Percentiles rank a stretch among this genome's conserved stretches.
These are phyloP conservation scores for Nothobranchius kuhntae DNA, from an alignment of 2,113 vertebrate species.

Conservation along the genomic window DNA sequence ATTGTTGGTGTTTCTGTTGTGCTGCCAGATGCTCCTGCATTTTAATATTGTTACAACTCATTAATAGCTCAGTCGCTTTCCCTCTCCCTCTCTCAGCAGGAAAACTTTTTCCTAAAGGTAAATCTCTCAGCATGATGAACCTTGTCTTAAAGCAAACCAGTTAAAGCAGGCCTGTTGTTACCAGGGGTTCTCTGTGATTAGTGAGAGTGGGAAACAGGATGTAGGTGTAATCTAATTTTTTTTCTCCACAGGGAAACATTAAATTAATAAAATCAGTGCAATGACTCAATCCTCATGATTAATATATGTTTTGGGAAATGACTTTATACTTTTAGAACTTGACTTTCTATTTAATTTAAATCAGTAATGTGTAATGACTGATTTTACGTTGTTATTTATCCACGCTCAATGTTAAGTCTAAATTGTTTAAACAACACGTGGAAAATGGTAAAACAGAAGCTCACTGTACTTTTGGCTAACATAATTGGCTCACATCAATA, in stretches of 20 bases:
- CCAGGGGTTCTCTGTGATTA: not conserved
- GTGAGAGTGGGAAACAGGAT: not conserved
- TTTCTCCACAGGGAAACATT: no score
- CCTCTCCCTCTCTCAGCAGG: constrained; percentile 3
- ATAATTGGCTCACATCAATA: no score
- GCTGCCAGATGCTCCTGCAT: constrained; percentile 19
- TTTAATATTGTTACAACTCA: constrained; percentile 9
- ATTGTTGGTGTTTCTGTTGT: constrained; percentile 18
- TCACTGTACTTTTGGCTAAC: no score
- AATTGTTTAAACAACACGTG: no score
- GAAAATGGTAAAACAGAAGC: no score
- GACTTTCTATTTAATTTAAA: not conserved
- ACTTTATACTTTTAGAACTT: not conserved
- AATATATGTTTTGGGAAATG: not conserved
- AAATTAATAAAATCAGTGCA: not conserved
- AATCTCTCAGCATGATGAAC: constrained; percentile 4
- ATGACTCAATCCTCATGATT: not conserved
- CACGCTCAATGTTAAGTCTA: no score
- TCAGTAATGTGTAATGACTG: not conserved
- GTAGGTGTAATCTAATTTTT: not conserved
- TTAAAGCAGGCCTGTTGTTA: not conserved
- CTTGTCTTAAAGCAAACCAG: not conserved
- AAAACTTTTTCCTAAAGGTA: not conserved
- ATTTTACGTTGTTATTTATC: no score
- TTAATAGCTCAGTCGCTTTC: not conserved